Percentiles rank a stretch among this genome's conserved stretches.
These are phyloP conservation scores for Nycticorax nycticorax DNA, from an alignment of 2,113 vertebrate genomes.

Conservation along the genomic window DNA sequence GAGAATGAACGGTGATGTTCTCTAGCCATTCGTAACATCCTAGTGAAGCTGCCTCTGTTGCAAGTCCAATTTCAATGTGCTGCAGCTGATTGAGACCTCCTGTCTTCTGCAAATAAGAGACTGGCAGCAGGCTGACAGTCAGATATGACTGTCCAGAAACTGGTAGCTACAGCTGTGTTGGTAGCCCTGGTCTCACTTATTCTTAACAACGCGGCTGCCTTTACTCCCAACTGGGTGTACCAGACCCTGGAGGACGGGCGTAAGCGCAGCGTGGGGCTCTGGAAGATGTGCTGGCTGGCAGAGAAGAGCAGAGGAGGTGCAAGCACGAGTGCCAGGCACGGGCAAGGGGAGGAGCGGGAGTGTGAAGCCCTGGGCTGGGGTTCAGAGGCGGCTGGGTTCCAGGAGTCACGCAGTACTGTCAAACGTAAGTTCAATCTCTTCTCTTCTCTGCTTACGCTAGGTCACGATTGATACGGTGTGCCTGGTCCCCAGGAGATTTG, in stretches of 20 bases:
- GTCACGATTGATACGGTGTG: fast-evolving
- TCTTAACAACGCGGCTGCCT: slow-evolving; percentile 92
- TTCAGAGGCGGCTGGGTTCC: slow-evolving; percentile 88
- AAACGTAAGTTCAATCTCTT: slow-evolving; percentile 86
- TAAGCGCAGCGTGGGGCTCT: slow-evolving; percentile 92
- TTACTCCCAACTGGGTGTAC: slow-evolving; percentile 94
- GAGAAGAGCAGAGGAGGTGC: slow-evolving; percentile 74
- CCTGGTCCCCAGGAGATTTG: not conserved
- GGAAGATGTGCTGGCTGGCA: slow-evolving; percentile 87
- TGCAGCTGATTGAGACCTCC: slow-evolving; percentile 43
- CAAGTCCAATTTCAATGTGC: slow-evolving; percentile 34
- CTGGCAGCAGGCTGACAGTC: slow-evolving; percentile 33
- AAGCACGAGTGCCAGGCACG: slow-evolving; percentile 49
- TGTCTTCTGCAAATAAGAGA: slow-evolving; percentile 25
- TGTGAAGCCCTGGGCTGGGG: slow-evolving; percentile 91
- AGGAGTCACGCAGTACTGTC: slow-evolving; percentile 93
- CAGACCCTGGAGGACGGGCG: slow-evolving; percentile 91
- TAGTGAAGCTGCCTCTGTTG: not conserved
- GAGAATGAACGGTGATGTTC: slow-evolving; percentile 97
- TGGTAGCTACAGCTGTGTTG: slow-evolving; percentile 90
- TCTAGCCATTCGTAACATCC: slow-evolving; percentile 81
- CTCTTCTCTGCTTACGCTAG: not conserved
- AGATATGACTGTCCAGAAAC: slow-evolving; percentile 91
- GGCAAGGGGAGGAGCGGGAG: slow-evolving; percentile 72
- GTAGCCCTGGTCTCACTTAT: slow-evolving; percentile 93